Percentiles rank a stretch among this genome's conserved stretches.
Evolutionary conservation across 2,113 vertebrate genomes (phyloP).

Genomic region (Pseudorectes ferrugineus): DNA sequence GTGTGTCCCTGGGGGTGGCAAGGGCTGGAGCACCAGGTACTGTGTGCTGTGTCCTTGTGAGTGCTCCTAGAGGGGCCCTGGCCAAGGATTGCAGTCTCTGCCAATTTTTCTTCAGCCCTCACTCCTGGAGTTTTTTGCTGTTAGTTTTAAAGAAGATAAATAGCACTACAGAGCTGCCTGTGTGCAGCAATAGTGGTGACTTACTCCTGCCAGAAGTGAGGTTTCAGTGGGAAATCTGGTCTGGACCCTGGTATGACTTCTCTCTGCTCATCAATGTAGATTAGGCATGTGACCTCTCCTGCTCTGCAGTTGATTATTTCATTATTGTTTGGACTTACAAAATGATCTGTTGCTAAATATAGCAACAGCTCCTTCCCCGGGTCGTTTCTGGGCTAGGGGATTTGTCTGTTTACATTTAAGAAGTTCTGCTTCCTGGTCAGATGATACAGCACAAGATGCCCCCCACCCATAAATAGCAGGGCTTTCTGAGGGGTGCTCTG

Average conservation of each 20-base stretch:
- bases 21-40: background rate
- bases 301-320: background rate
- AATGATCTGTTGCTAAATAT: background rate
- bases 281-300: background rate
- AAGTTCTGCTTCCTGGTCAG: background rate
- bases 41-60: background rate
- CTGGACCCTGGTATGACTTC: background rate
- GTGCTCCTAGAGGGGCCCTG: background rate
- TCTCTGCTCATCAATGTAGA: background rate
- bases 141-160: background rate
- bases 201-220: background rate
- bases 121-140: background rate
- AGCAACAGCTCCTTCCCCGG: background rate
- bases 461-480: background rate
- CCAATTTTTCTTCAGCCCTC: background rate
- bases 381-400: background rate
- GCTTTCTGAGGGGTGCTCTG: background rate
- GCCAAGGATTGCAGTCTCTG: background rate
- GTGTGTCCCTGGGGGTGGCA: rapidly evolving
- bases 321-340: background rate
- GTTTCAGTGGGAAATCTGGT: background rate
- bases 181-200: background rate
- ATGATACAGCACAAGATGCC: background rate
- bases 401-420: background rate
- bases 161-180: background rate